Base-by-base conservation (phyloP, 37 sponge, comb jelly and placozoan genomes). In the Spongia lamella region DNA sequence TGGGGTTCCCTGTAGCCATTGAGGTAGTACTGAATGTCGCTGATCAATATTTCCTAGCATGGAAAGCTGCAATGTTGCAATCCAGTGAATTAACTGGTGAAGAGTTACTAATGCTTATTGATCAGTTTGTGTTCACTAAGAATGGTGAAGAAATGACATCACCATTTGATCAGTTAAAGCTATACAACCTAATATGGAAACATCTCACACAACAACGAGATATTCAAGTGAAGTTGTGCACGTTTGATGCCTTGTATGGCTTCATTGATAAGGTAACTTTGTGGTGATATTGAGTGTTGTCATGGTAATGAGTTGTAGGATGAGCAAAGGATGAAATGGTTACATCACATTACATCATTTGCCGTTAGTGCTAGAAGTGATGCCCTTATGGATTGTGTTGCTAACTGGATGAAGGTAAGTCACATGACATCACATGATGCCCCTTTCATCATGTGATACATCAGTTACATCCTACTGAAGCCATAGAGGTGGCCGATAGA, bases 171-270 rank as follows among this genome's bases (percentile, higher is more conserved):
- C 86, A 84, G 80, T n/a, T 85, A 38, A 77, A 85, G 38, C 53
- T 90, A 53, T 22, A 84, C 26, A 37, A 74, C 38, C 25, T 52
- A 7, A 37, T 90, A 11, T 66, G 77, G 22, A 58, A 11, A 9
- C 75, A 84, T 17, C 52, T 90, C 20, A 83, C 73, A 35, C 69
- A 77, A 27, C 53, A 63, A 34, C 53, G 61, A 16, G 65, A 58
- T 61, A 34, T 55, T 22, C 59, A 64, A 4, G 63, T 81, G 27
- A 47, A 71, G 49, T 81, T 75, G 34, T 81, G 82, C 26, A 30
- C 85, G 16, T 81, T 90, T 61, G 90, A 90, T 24, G 73, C 90
- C 35, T 25, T 90, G 29, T 90, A 85, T 85, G 86, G 90, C 17
- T 61, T 59, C 15, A 49, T 32, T 14, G 35, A 22, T 1, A 58